Evolutionary conservation across 2,113 vertebrate genomes (phyloP).

Genomic region (Sorex araneus): DNA sequence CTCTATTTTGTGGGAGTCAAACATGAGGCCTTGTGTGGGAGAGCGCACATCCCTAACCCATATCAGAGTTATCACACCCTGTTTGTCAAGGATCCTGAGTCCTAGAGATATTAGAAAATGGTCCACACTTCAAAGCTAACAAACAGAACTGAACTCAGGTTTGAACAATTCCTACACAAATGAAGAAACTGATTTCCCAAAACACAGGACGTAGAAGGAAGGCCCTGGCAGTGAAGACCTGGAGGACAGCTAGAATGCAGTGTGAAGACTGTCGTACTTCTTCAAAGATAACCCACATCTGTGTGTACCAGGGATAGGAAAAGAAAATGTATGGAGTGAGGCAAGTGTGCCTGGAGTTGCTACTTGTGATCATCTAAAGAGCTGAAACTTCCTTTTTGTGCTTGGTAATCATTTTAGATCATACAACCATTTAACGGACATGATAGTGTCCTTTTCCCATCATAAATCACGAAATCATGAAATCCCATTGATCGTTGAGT

Average conservation of each 20-base stretch:
- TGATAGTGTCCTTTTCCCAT: background rate
- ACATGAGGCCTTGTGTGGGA: too few relatives aligned
- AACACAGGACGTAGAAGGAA: background rate
- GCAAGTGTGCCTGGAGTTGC: background rate
- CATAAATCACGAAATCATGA: too few relatives aligned
- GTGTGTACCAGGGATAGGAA: too few relatives aligned
- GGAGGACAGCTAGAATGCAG: rapidly evolving
- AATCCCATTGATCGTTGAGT: too few relatives aligned
- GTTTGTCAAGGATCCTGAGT: conserved; percentile 29
- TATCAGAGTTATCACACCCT: background rate
- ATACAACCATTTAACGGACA: background rate
- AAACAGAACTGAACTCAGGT: background rate
- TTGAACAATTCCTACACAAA: background rate
- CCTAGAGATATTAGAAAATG: background rate
- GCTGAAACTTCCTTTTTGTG: background rate
- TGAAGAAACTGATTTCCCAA: background rate
- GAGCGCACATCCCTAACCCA: too few relatives aligned
- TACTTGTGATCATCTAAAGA: background rate
- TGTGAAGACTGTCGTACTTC: background rate
- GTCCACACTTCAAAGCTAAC: background rate
- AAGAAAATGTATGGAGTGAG: background rate
- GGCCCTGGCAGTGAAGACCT: background rate
- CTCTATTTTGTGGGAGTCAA: too few relatives aligned
- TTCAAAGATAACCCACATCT: background rate
- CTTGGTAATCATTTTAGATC: background rate